Percentiles rank a stretch among this genome's conserved stretches.
These are phyloP conservation scores for Lucinisca nassula DNA, from an alignment of 2,888 invertebrate species.

Conservation along the genomic window DNA sequence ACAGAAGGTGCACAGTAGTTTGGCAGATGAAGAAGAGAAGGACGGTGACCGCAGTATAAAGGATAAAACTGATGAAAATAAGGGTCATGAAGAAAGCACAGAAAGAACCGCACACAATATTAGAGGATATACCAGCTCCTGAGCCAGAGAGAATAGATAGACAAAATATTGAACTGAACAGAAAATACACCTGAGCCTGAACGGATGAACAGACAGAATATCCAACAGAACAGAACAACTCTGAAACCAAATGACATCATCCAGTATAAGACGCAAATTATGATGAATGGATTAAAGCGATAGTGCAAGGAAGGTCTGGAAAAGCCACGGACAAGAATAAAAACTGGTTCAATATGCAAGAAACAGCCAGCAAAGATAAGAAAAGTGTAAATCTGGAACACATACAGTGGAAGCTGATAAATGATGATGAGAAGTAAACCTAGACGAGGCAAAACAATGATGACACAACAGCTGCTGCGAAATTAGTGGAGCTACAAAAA, in stretches of 20 bases:
- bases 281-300: constrained; percentile 44
- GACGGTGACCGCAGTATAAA: no score
- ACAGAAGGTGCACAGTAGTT: no score
- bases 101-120: no score
- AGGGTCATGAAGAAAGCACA: no score
- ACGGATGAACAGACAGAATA: not conserved
- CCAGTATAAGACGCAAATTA: constrained; percentile 2
- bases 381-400: constrained; percentile 38
- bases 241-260: constrained; percentile 41
- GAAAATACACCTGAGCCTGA: no score
- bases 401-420: constrained; percentile 22
- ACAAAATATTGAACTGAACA: no score
- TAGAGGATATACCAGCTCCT: no score
- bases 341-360: constrained; percentile 49
- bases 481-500: constrained; percentile 33
- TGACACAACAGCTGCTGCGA: constrained; percentile 23
- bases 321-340: constrained; percentile 51
- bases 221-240: not conserved
- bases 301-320: constrained; percentile 45
- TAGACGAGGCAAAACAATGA: not conserved
- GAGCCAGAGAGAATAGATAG: no score
- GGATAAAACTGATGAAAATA: no score
- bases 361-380: constrained; percentile 29
- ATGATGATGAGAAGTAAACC: not conserved
- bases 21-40: no score